Evolutionary conservation across 2,888 invertebrate genomes (phyloP), one percentile per base, ranked within the genome.

Genomic region (Camponotus fellah): DNA sequence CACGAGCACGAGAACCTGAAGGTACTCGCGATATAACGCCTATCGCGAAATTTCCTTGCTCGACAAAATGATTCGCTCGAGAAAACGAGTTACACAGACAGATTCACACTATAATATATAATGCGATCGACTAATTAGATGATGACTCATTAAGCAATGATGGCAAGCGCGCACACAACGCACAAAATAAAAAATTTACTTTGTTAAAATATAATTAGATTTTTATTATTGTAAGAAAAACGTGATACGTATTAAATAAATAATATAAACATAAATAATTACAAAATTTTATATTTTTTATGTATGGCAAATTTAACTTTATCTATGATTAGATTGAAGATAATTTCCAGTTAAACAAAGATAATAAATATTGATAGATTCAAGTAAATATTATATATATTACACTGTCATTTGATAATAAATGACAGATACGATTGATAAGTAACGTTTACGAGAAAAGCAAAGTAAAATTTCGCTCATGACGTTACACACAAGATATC

Each of bases 61-160:
- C 58, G 46, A 72, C 53, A 32, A 80, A 83, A 81, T 43, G 64
- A 71, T 80, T n/a, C 66, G 53, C 53, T n/a, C n/a, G 53, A 79
- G 76, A 87, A 87, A 89, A 66, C 83, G 62, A 58, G 53, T 32
- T 69, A 71, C 49, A 32, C 74, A 56, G 65, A 56, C n/a, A 34
- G 26, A 85, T 88, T 85, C 79, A 74, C 62, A 83, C 66, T 75
- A 85, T n/a, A n/a, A n/a, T n/a, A n/a, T n/a, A 79, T 71, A 26
- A 76, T 26, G 12, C n/a, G 66, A 64, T 9, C 46, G 71, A 69
- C 81, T 87, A 87, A 89, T 87, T 87, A 84, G 84, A n/a, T 43
- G 40, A 46, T 79, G 46, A 80, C 26, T 72, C 21, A 72, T 80
- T 80, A 80, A 17, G 21, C 32, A 69, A 60, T 40, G 40, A 3